Conservation (phyloP, 2,113 vertebrate species). For the Spea bombifrons region DNA sequence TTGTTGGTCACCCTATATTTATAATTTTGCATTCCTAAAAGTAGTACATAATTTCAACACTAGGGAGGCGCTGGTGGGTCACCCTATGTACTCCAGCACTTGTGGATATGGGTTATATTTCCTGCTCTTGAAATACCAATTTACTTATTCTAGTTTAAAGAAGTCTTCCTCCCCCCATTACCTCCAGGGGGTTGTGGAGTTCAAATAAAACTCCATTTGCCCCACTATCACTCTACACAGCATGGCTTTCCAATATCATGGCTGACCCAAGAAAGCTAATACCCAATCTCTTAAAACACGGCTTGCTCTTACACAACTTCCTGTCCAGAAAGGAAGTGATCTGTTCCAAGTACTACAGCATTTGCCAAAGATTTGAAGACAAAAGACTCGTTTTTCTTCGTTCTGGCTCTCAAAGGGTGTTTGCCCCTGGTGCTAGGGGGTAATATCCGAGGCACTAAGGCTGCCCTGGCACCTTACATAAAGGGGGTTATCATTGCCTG, state of each 20-base stretch:
- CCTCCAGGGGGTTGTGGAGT: neutral
- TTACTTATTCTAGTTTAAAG: too few species aligned
- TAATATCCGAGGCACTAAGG: slow-evolving; percentile 58
- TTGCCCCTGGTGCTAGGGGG: slow-evolving; percentile 55
- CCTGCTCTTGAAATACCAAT: too few species aligned
- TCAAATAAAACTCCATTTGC: neutral
- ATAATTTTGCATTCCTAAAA: neutral
- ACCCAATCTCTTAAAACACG: slow-evolving; percentile 77
- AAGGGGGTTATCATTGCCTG: slow-evolving; percentile 58
- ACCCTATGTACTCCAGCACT: neutral
- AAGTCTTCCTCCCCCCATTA: too few species aligned
- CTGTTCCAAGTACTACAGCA: slow-evolving; percentile 76
- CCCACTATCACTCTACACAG: neutral
- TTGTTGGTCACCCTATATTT: too few species aligned
- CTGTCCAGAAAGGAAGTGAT: slow-evolving; percentile 97
- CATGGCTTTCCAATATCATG: neutral
- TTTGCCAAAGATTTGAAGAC: slow-evolving; percentile 71
- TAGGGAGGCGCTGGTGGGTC: slow-evolving; percentile 17
- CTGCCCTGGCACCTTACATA: slow-evolving; percentile 58
- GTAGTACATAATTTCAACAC: neutral
- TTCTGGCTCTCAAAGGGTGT: slow-evolving; percentile 73
- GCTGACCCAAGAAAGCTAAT: neutral
- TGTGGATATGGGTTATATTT: too few species aligned
- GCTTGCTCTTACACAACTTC: slow-evolving; percentile 84
- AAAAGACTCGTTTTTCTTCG: slow-evolving; percentile 67